Evolutionary conservation across 1,140 invertebrate genomes (phyloP), one percentile per base, ranked within the genome.

Genomic region (Mesaphorura yosii): DNA sequence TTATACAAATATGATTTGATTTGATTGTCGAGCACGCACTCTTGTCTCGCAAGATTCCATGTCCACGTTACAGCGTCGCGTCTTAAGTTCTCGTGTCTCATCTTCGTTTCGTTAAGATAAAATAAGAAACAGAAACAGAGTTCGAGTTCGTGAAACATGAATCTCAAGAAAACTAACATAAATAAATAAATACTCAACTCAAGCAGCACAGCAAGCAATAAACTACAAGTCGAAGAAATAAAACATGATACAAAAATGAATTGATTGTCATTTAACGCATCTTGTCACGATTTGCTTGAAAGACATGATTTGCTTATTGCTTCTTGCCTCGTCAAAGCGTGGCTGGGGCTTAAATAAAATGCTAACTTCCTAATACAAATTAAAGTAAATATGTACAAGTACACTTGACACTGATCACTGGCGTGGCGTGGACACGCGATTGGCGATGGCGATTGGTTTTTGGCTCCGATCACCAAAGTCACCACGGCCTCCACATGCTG

Each of bases 401-500:
- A 12, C 12, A 20, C 17, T 7, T 20, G 12, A 10, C 6, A 10
- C 22, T 42, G 6, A 17, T 20, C 22, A 20, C 6, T 7, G 40
- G 6, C 10, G 6, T 15, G 6, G 17, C 7, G 23, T 22, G 28
- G 28, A 46, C 22, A 46, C 44, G 28, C 44, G 10, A 10, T 22
- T 23, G 14, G 23, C 7, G 23, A 46, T 46, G 14, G 14, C 31
- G n/a, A 10, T 34, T 34, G 31, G 10, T 34, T 34, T n/a, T 10
- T n/a, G 10, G 10, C n/a, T 34, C n/a, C n/a, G 10, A 7, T 48
- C 29, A 48, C 25, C 19, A 53, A 42, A 14, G 34, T 59, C 51
- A 59, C 60, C 60, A 62, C 17, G 57, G 59, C 20, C 59, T 39
- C 59, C 59, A 59, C n/a, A 55, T 50, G 45, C 45, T 44, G 28